A percentile compares a stretch with the other conserved stretches of the same genome.
Evolutionary conservation across 2,113 vertebrate species (phyloP).

Genomic region (Natator depressus): DNA sequence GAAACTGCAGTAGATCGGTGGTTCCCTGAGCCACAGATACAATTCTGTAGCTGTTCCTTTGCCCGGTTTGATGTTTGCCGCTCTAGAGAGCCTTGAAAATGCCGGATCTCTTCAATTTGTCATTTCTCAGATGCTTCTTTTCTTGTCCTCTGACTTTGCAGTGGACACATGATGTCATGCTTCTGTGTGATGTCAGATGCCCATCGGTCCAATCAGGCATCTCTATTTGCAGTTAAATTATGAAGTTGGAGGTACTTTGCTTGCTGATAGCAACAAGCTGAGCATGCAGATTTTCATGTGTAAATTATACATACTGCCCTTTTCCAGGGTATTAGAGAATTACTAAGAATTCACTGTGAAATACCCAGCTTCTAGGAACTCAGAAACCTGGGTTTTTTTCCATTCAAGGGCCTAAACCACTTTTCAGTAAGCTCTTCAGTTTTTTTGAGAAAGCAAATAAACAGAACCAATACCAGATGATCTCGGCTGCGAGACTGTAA

Average conservation of each 20-base stretch:
- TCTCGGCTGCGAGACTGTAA: fast-evolving
- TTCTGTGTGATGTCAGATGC: background rate
- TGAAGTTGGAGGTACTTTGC: background rate
- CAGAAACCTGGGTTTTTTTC: background rate
- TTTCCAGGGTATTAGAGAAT: background rate
- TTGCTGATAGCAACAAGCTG: background rate
- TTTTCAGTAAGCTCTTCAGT: background rate
- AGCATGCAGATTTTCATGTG: background rate
- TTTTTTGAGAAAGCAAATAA: background rate
- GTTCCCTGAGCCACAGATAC: background rate
- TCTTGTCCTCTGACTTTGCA: background rate
- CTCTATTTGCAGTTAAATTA: fast-evolving
- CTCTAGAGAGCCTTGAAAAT: background rate
- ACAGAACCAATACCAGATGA: background rate
- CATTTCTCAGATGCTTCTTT: background rate
- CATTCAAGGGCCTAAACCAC: background rate
- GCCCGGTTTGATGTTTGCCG: background rate
- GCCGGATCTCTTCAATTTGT: background rate
- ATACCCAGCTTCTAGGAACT: background rate
- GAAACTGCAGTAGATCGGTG: fast-evolving
- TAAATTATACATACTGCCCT: background rate
- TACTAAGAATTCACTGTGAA: background rate
- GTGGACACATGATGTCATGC: background rate
- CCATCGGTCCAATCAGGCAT: background rate
- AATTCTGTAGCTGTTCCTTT: background rate